Base-by-base conservation (phyloP, 1,140 invertebrate species). In the Sinella curviseta region DNA sequence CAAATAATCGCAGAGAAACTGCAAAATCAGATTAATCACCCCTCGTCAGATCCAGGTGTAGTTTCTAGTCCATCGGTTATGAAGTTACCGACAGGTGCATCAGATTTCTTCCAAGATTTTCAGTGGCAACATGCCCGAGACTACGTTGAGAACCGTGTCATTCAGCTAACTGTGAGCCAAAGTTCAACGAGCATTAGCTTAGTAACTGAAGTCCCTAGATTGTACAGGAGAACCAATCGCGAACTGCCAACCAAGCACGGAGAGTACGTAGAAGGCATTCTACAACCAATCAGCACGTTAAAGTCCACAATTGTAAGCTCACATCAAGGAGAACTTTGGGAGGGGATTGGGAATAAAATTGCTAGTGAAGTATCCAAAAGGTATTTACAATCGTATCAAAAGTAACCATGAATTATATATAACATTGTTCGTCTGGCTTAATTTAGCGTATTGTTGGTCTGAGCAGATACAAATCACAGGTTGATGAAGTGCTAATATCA, bases 191-290 rank as follows among this genome's bases (percentile, higher is more conserved):
- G 82, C 77, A 87, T 90, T 14, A 87, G 88, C 75, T 85, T 86
- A 89, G 94, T 97, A 1, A 93, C 91, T 82, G 95, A 98, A 85
- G 95, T 98, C 88, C 97, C 97, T 35, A 89, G 96, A 82, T 87
- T 97, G 36, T 99, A 96, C 86, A 89, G 96, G 84, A 92, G 96
- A 85, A 99, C 97, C 0, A 98, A 98, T 87, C 90, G 95, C 83
- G 95, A 94, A 83, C 89, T 92, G 60, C 95, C 95, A 0, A 91
- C 91, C 0, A 92, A 93, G 84, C 90, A 92, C 67, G 95, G 94
- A 78, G 85, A 89, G 33, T 97, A 97, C 86, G 91, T 97, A 48
- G 90, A 91, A 34, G 89, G 90, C 81, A 89, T 94, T 83, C 84
- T 95, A 0, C 88, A 89, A 74, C 88, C 91, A 8, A 86, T 89